These are phyloP conservation scores for Caenorhabditis afra DNA, from an alignment of 2,888 invertebrate genomes.

Conservation along the genomic window DNA sequence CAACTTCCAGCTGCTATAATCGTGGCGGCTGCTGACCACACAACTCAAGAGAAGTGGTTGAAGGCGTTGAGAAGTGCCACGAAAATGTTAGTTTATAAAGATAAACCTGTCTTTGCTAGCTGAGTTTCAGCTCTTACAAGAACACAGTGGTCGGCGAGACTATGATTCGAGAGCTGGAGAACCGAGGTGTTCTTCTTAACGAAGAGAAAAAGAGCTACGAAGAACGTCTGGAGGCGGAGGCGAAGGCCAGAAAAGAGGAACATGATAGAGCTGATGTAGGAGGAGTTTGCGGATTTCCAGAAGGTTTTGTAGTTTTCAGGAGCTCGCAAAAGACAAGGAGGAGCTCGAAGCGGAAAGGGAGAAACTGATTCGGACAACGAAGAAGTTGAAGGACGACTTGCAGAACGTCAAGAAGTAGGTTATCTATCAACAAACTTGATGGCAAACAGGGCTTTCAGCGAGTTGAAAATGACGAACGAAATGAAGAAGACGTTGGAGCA, in stretches of 20 bases:
- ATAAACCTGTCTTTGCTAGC: background rate
- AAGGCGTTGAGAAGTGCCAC: slow-evolving; percentile 73
- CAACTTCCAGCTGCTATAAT: slow-evolving; percentile 74
- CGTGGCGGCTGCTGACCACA: slow-evolving; percentile 70
- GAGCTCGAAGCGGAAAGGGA: slow-evolving; percentile 82
- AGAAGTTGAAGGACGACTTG: slow-evolving; percentile 82
- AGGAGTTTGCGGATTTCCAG: background rate
- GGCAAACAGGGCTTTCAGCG: slow-evolving; percentile 76
- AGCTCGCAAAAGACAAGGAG: slow-evolving; percentile 81
- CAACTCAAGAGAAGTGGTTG: slow-evolving; percentile 73
- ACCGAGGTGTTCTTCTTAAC: slow-evolving; percentile 67
- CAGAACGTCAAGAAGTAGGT: slow-evolving; percentile 74
- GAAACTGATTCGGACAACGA: slow-evolving; percentile 81
- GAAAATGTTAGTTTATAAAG: slow-evolving; percentile 69
- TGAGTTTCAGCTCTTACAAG: slow-evolving; percentile 72
- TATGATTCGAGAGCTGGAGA: slow-evolving; percentile 71
- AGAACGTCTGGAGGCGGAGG: slow-evolving; percentile 72
- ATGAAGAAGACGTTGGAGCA: slow-evolving; percentile 81
- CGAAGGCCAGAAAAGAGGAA: slow-evolving; percentile 68
- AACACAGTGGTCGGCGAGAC: slow-evolving; percentile 75
- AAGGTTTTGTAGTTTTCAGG: slow-evolving; percentile 45
- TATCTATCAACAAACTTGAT: background rate
- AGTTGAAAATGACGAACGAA: slow-evolving; percentile 81
- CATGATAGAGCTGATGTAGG: slow-evolving; percentile 70
- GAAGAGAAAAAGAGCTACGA: slow-evolving; percentile 74